Base-by-base conservation (phyloP, 1,140 invertebrate genomes). In the Drosophila bifasciata region DNA sequence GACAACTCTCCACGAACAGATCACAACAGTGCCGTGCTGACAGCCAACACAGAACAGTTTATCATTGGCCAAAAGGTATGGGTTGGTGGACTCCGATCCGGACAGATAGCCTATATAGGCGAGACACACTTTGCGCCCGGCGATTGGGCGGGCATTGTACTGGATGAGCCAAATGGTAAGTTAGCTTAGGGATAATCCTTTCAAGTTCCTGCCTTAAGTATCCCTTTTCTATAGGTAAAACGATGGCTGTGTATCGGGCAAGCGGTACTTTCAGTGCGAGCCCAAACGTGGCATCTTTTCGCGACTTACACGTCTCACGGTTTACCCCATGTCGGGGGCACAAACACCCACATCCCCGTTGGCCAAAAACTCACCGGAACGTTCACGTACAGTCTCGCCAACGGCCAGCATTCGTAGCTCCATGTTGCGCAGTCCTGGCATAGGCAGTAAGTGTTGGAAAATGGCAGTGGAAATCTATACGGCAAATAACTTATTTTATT, bases 51-150 rank as follows among this genome's bases (percentile, higher is more conserved):
- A 6, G 96, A 98, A 93, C 97, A 97, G 92, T 99, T 99, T 92
- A 98, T 98, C 78, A 97, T 99, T 84, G 98, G 98, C 41, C 97
- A 99, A 89, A 93, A 95, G 74, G 96, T 99, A 75, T 99, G 96
- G 96, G 98, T 99, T 28, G 97, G 97, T 84, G 98, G 98, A 39
- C 96, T 95, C n/a, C 98, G 99, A 90, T 95, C 97, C 4, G 98
- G 98, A 25, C 94, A 95, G 80, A 99, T 99, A 73, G 97, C 98
- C 23, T 99, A 97, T 92, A 98, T 99, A 66, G 99, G 99, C n/a
- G 98, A 99, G 91, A 98, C 98, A 36, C 95, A 97, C 90, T 99
- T 99, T 92, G 98, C 97, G 19, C 95, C 96, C 32, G 98, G 98
- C 73, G 97, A 98, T 62, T 99, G 98, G 98, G 98, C 97, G 79